A percentile compares a stretch with the other conserved stretches of the same genome.
These are phyloP conservation scores for Carduelis carduelis DNA, from an alignment of 2,797 vertebrate species.

Conservation along the genomic window DNA sequence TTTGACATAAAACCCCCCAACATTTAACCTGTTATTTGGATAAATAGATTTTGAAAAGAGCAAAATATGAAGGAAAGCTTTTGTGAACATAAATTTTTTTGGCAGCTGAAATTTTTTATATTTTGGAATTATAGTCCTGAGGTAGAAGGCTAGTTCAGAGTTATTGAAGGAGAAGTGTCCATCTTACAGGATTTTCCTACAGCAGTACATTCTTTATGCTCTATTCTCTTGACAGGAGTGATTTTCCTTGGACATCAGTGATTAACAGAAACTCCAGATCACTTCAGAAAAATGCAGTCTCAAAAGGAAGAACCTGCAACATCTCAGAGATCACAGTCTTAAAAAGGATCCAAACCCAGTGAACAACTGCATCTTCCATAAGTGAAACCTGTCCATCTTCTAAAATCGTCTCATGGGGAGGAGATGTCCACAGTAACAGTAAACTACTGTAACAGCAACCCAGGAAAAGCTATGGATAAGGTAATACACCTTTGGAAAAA, in stretches of 20 bases:
- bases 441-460: not conserved
- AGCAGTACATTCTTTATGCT: not conserved
- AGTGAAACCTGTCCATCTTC: not conserved
- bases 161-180: not conserved
- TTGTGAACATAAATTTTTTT: not conserved
- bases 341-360: not conserved
- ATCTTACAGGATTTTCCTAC: not conserved
- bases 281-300: not conserved
- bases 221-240: not conserved
- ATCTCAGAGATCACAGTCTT: not conserved
- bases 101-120: not conserved
- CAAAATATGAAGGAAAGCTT: not conserved
- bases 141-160: not conserved
- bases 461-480: not conserved
- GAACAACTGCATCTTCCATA: not conserved
- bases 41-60: not conserved
- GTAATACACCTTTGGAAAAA: not conserved
- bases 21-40: not conserved
- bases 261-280: not conserved
- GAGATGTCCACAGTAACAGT: not conserved
- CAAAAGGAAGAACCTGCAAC: not conserved
- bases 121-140: not conserved
- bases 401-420: not conserved
- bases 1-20: not conserved
- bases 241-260: not conserved